These are phyloP conservation scores for Rhinoptilus africanus DNA, from an alignment of 2,113 vertebrate genomes.

Conservation along the genomic window DNA sequence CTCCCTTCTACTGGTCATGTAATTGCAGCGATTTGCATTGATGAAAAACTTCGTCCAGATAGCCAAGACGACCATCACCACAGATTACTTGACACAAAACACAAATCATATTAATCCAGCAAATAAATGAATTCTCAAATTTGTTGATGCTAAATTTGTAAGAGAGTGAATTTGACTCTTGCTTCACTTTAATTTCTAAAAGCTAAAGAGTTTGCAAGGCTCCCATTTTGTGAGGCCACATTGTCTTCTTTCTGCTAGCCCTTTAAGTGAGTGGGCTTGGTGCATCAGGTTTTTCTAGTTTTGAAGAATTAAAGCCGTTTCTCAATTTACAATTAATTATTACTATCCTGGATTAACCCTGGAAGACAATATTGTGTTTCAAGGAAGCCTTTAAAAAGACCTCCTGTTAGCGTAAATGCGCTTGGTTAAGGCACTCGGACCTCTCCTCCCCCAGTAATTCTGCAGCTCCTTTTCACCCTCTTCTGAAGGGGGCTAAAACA, in stretches of 20 bases:
- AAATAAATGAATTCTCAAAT: conserved; percentile 15
- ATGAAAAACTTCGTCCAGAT: conserved; percentile 81
- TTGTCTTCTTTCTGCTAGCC: conserved; percentile 61
- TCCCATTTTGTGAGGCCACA: conserved; percentile 47
- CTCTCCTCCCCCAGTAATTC: not conserved
- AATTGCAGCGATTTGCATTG: conserved; percentile 87
- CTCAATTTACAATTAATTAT: conserved; percentile 92
- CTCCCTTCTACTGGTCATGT: conserved; percentile 71
- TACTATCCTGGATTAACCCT: conserved; percentile 75
- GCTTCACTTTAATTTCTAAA: conserved; percentile 27
- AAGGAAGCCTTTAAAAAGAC: conserved; percentile 66
- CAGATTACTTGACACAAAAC: conserved; percentile 68
- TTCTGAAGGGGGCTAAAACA: not conserved
- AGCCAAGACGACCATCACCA: conserved; percentile 75
- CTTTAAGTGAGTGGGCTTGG: conserved; percentile 64
- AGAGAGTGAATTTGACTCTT: conserved; percentile 15
- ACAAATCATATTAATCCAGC: not conserved
- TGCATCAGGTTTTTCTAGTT: conserved; percentile 81
- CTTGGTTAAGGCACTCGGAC: not conserved
- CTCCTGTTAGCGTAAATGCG: conserved; percentile 11
- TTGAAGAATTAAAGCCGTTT: conserved; percentile 80
- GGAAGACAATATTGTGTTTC: conserved; percentile 70
- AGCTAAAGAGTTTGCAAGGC: conserved; percentile 1
- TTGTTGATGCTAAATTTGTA: not conserved
- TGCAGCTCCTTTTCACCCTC: not conserved